A percentile compares a stretch with the other conserved stretches of the same genome.
Conservation (phyloP, 1,140 invertebrate species). For the Eufriesea mexicana region DNA sequence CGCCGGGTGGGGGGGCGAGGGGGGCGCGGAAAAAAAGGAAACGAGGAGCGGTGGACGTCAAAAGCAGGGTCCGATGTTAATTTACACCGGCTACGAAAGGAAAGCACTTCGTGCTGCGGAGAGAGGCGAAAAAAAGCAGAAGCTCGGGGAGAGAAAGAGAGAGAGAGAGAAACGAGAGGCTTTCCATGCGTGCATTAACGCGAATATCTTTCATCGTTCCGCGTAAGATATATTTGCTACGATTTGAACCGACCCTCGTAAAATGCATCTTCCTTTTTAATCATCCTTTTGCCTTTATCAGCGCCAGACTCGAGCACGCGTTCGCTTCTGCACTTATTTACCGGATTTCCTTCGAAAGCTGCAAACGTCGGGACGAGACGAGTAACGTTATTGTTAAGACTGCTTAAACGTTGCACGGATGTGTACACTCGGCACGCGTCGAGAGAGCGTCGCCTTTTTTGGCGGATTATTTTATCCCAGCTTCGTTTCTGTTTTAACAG, state of each 20-base stretch:
- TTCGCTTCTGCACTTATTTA: not conserved
- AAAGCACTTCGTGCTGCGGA: conserved; percentile 23
- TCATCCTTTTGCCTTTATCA: not conserved
- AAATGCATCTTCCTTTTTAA: conserved; percentile 5
- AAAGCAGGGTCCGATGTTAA: conserved; percentile 49
- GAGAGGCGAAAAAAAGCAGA: not conserved
- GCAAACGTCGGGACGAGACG: not conserved
- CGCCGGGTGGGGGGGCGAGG: too few relatives aligned
- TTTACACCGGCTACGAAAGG: conserved; percentile 34
- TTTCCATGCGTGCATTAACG: conserved; percentile 38
- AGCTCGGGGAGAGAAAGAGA: not conserved
- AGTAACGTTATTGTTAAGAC: not conserved
- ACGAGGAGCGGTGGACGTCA: conserved; percentile 1
- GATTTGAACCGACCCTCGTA: conserved; percentile 19
- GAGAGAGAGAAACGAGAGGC: not conserved
- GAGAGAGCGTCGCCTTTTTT: not conserved
- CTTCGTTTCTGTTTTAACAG: not conserved
- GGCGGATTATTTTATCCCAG: not conserved
- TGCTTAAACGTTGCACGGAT: not conserved
- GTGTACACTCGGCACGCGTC: not conserved
- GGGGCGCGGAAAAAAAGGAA: not conserved
- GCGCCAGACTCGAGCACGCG: not conserved
- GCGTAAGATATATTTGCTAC: conserved; percentile 37
- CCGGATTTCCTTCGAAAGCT: not conserved
- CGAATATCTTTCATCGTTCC: conserved; percentile 23